Evolutionary conservation across 2,113 vertebrate genomes (phyloP).

Genomic region (Caloenas nicobarica): DNA sequence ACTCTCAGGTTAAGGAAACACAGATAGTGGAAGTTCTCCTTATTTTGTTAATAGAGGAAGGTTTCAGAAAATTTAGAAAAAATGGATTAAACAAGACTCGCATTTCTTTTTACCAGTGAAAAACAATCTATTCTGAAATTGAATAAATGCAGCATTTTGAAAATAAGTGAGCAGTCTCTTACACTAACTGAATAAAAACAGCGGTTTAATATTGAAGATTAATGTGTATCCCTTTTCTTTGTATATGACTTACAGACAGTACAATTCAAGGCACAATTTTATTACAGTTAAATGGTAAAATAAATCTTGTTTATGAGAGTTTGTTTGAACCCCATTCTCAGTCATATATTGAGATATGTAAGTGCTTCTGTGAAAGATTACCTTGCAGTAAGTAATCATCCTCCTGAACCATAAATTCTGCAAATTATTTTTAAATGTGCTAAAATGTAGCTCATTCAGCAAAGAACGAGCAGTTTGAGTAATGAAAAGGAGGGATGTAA

Average conservation of each 20-base stretch:
- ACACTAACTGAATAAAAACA: background rate
- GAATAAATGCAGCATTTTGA: background rate
- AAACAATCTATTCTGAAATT: background rate
- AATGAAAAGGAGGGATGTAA: background rate
- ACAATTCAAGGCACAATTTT: background rate
- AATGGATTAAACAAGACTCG: background rate
- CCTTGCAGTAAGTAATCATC: conserved; percentile 25
- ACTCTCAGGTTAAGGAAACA: background rate
- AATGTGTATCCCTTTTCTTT: background rate
- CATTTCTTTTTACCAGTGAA: background rate
- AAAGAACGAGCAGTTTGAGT: conserved; percentile 22
- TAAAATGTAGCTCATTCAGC: conserved; percentile 33
- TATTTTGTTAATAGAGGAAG: background rate
- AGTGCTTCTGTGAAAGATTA: conserved; percentile 27
- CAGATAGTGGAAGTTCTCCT: background rate
- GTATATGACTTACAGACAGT: background rate
- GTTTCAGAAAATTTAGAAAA: background rate
- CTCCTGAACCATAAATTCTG: conserved; percentile 26
- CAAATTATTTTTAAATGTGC: conserved; percentile 3
- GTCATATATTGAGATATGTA: background rate
- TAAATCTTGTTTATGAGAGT: conserved; percentile 36
- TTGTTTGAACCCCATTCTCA: conserved; percentile 27
- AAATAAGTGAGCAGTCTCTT: background rate
- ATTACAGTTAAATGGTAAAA: conserved; percentile 11
- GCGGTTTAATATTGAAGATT: background rate